Percentiles rank a stretch among this genome's conserved stretches.
Evolutionary conservation across 2,888 invertebrate genomes (phyloP).

Genomic region (Drosophila mimica): DNA sequence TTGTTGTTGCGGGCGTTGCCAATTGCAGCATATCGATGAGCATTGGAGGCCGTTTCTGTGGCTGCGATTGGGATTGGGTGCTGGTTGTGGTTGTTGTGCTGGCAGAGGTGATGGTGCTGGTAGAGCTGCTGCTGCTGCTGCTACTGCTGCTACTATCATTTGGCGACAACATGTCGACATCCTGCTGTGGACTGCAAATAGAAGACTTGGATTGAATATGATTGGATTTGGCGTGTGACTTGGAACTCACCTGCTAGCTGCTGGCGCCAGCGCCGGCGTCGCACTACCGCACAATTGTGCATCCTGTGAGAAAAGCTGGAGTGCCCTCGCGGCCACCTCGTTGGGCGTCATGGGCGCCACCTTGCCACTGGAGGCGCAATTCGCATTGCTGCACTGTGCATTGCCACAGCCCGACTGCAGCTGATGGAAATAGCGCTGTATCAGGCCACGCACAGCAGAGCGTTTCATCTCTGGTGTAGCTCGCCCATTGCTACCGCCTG

Average conservation of each 20-base stretch:
- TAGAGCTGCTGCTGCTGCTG: conserved; percentile 76
- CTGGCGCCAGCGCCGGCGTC: conserved; percentile 70
- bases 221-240: not conserved
- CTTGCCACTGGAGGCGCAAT: conserved; percentile 95
- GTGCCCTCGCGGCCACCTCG: conserved; percentile 95
- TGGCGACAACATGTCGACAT: conserved; percentile 74
- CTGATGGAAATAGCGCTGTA: conserved; percentile 97
- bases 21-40: conserved; percentile 31
- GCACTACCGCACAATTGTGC: conserved; percentile 91
- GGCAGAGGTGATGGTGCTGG: conserved; percentile 74
- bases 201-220: not conserved
- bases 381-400: conserved; percentile 92
- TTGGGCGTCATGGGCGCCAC: conserved; percentile 92
- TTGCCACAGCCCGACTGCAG: conserved; percentile 96
- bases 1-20: conserved; percentile 17
- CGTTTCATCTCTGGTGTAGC: conserved; percentile 88
- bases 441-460: conserved; percentile 92
- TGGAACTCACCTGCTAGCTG: conserved; percentile 20
- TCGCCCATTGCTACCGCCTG: conserved; percentile 33
- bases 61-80: conserved; percentile 54
- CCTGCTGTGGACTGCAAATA: conserved; percentile 64
- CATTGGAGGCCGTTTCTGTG: conserved; percentile 15
- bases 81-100: conserved; percentile 74
- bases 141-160: conserved; percentile 77
- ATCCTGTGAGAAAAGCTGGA: conserved; percentile 93